phyloP scores from a whole-genome alignment of 2,888 invertebrate species.

The Andrena minutula region DNA sequence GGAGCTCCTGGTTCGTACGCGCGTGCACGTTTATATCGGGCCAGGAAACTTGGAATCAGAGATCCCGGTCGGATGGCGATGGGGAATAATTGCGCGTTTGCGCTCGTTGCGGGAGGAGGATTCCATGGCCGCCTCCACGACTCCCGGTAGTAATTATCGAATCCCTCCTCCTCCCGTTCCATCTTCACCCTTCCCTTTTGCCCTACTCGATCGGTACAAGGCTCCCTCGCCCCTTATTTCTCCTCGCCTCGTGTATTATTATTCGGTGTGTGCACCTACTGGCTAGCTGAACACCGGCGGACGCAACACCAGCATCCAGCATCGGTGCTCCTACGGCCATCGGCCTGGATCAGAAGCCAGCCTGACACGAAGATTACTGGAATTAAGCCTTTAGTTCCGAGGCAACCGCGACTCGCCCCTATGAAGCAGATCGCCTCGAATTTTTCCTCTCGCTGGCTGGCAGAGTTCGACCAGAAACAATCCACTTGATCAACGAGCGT shows the following conservation, averaged over 20 bases:
- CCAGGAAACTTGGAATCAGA: slow-evolving; percentile 79
- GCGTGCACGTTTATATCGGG: slow-evolving; percentile 59
- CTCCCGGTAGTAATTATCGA: slow-evolving; percentile 85
- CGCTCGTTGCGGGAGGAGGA: slow-evolving; percentile 83
- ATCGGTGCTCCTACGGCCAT: slow-evolving; percentile 51
- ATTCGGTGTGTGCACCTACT: slow-evolving; percentile 78
- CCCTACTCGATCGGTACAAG: slow-evolving; percentile 43
- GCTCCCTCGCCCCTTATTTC: slow-evolving; percentile 54
- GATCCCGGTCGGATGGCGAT: slow-evolving; percentile 79
- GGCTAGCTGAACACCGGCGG: slow-evolving; percentile 56
- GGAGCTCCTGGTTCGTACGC: slow-evolving; percentile 60
- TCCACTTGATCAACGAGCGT: slow-evolving; percentile 2
- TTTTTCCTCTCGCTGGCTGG: slow-evolving; percentile 16
- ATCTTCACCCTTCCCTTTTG: slow-evolving; percentile 43
- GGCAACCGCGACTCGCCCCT: slow-evolving; percentile 60
- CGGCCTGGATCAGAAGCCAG: slow-evolving; percentile 78
- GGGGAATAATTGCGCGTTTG: slow-evolving; percentile 84
- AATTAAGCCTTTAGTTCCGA: slow-evolving; percentile 78
- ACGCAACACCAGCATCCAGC: slow-evolving; percentile 50
- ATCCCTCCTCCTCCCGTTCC: slow-evolving; percentile 63
- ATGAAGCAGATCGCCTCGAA: slow-evolving; percentile 39
- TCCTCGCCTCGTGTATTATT: slow-evolving; percentile 77
- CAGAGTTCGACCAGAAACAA: slow-evolving; percentile 29
- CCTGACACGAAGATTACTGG: slow-evolving; percentile 84
- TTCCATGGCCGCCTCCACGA: slow-evolving; percentile 82